phyloP scores from a whole-genome alignment of 2,113 vertebrate genomes.

The Mandrillus leucophaeus region DNA sequence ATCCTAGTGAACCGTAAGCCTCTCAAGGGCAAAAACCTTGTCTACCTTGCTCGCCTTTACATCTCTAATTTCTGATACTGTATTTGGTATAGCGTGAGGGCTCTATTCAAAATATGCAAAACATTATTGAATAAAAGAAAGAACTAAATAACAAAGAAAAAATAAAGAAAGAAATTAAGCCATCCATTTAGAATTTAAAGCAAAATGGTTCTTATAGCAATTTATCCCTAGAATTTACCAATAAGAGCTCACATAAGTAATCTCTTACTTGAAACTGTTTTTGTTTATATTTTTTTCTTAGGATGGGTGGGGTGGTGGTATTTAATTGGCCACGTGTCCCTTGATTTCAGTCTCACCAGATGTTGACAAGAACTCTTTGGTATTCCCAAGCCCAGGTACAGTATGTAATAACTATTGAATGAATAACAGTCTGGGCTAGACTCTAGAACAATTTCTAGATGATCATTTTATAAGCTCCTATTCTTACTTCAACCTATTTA shows the following conservation, averaged over 20 bases:
- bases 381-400: background rate
- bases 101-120: background rate
- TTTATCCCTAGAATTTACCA: background rate
- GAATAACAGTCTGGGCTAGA: background rate
- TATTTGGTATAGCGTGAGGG: background rate
- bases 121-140: background rate
- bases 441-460: background rate
- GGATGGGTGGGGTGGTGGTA: background rate
- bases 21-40: background rate
- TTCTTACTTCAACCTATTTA: background rate
- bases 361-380: background rate
- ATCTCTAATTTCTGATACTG: background rate
- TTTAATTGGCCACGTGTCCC: background rate
- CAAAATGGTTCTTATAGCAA: background rate
- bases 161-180: background rate
- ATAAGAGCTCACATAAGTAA: background rate
- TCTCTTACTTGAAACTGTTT: background rate
- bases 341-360: background rate
- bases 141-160: background rate
- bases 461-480: background rate
- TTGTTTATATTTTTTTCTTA: background rate
- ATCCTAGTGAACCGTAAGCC: background rate
- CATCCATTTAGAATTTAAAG: background rate
- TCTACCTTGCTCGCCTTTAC: background rate
- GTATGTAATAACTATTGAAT: background rate